Evolutionary conservation across 2,888 invertebrate species (phyloP).

Genomic region (Netelia inedita): DNA sequence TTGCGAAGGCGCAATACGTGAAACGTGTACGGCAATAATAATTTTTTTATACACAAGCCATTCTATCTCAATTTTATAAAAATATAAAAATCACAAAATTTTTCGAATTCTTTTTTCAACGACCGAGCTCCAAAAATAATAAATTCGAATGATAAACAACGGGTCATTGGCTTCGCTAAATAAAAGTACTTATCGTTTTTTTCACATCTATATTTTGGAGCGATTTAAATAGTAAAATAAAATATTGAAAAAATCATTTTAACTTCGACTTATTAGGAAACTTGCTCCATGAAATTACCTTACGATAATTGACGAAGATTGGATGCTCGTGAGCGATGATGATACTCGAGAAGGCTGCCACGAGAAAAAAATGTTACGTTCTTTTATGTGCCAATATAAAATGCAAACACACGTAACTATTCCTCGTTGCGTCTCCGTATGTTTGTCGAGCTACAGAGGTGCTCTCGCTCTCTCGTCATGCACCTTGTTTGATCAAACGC

Average conservation of each 20-base stretch:
- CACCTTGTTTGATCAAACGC: conserved; percentile 38
- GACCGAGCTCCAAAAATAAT: too few relatives aligned
- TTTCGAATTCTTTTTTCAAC: background rate
- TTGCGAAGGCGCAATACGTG: conserved; percentile 34
- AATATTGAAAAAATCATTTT: too few relatives aligned
- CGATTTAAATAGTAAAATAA: too few relatives aligned
- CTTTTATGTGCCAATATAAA: conserved; percentile 39
- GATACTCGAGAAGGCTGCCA: conserved; percentile 27
- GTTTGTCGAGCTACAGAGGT: conserved; percentile 17
- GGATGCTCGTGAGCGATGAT: conserved; percentile 28
- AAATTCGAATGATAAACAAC: too few relatives aligned
- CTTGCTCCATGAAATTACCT: conserved; percentile 12
- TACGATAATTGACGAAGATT: conserved; percentile 56
- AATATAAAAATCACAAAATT: background rate
- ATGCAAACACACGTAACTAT: conserved; percentile 1
- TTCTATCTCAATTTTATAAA: background rate
- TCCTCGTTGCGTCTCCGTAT: conserved; percentile 20
- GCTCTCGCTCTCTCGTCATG: conserved; percentile 11
- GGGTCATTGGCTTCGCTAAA: too few relatives aligned
- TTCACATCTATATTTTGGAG: too few relatives aligned
- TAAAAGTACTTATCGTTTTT: too few relatives aligned
- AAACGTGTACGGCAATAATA: conserved; percentile 3
- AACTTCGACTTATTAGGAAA: too few relatives aligned
- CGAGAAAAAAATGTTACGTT: conserved; percentile 42
- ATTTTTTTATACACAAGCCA: background rate